Evolutionary conservation across 2,888 invertebrate genomes (phyloP).

Genomic region (Deladenus siricidicola): DNA sequence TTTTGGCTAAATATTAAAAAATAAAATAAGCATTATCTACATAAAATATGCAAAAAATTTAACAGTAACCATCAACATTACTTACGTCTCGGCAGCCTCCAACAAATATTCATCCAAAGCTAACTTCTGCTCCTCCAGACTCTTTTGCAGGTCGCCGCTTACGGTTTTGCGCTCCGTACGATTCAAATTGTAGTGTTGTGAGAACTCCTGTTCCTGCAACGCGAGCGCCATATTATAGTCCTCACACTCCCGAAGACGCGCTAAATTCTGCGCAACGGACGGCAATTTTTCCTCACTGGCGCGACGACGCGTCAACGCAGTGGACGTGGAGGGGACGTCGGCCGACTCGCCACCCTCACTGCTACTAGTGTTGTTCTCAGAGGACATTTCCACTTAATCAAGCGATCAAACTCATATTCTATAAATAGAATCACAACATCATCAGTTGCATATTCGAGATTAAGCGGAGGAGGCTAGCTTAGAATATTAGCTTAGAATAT

Average conservation of each 20-base stretch:
- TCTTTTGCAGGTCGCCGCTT: slow-evolving; percentile 13
- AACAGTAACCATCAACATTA: slow-evolving; percentile 1
- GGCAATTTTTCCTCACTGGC: neutral
- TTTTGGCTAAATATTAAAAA: too few species aligned
- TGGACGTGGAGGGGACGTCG: neutral
- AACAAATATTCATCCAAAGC: slow-evolving; percentile 20
- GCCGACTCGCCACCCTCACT: neutral
- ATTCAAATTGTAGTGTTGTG: slow-evolving; percentile 27
- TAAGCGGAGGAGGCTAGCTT: too few species aligned
- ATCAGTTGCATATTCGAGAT: too few species aligned
- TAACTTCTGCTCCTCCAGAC: slow-evolving; percentile 19
- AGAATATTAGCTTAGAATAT: too few species aligned
- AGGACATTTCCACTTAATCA: too few species aligned
- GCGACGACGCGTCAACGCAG: neutral
- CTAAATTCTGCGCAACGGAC: slow-evolving; percentile 5
- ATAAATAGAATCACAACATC: too few species aligned
- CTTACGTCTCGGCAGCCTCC: slow-evolving; percentile 13
- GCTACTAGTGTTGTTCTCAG: neutral
- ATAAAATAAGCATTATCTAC: neutral
- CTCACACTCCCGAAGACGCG: slow-evolving; percentile 20
- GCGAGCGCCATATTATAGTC: slow-evolving; percentile 25
- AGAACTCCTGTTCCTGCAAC: slow-evolving; percentile 27
- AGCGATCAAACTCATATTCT: too few species aligned
- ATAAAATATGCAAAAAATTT: too few species aligned
- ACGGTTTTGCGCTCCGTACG: slow-evolving; percentile 16